Percentiles rank a stretch among this genome's conserved stretches.
Conservation (phyloP, 2,888 invertebrate species). For the Malthinus seriepunctatus region DNA sequence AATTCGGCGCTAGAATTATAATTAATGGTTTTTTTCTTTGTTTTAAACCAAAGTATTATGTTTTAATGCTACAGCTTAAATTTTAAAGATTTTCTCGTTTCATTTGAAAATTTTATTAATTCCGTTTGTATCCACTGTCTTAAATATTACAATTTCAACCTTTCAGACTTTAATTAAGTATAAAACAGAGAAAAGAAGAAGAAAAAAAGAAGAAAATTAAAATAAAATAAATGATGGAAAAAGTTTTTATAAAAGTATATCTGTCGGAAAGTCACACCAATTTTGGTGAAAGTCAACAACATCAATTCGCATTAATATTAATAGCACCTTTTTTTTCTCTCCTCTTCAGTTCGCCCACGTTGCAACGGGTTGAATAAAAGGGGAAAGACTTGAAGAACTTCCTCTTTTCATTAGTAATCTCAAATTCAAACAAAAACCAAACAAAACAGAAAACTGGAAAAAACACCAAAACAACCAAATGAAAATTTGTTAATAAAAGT, state of each 20-base stretch:
- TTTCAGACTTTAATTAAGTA: too few relatives aligned
- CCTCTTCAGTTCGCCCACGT: background rate
- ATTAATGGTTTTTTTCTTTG: too few relatives aligned
- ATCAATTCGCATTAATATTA: constrained; percentile 16
- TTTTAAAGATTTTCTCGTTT: too few relatives aligned
- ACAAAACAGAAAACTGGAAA: constrained; percentile 1
- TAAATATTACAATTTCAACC: too few relatives aligned
- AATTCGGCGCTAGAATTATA: too few relatives aligned
- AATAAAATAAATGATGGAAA: constrained; percentile 3
- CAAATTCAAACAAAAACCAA: background rate
- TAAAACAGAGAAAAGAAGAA: too few relatives aligned
- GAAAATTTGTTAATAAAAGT: background rate
- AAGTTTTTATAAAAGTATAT: constrained; percentile 5
- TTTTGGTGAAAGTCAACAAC: constrained; percentile 12
- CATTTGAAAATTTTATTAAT: too few relatives aligned
- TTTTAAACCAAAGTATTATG: too few relatives aligned
- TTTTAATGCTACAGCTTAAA: too few relatives aligned
- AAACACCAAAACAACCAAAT: background rate
- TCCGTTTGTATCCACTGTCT: too few relatives aligned
- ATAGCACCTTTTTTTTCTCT: constrained; percentile 8
- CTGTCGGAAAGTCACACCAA: constrained; percentile 2
- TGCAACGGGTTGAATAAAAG: background rate
- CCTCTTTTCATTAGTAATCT: constrained; percentile 9
- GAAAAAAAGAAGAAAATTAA: too few relatives aligned
- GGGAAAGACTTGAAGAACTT: constrained; percentile 7